phyloP scores from a whole-genome alignment of 2,113 vertebrate species.

The Oncorhynchus kisutch region DNA sequence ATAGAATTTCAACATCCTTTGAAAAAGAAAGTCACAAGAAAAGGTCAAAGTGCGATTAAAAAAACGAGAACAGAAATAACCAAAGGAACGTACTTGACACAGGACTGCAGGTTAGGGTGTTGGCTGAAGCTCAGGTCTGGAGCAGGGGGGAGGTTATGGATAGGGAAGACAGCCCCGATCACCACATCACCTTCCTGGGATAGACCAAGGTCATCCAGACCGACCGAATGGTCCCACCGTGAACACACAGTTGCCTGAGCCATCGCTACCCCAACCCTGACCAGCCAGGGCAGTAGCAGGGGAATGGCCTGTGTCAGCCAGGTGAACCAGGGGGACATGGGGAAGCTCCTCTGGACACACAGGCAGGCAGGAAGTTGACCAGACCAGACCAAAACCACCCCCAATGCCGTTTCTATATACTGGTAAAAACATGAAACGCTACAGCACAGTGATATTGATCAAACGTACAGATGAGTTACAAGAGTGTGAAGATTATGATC shows the following conservation, averaged over 20 bases:
- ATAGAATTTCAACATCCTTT: neutral
- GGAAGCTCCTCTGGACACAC: neutral
- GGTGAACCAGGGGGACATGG: neutral
- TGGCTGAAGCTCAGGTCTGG: conserved; percentile 38
- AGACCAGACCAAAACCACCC: neutral
- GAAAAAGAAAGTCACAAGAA: neutral
- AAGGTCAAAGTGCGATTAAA: neutral
- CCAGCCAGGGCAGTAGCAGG: neutral
- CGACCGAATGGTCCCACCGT: conserved; percentile 15
- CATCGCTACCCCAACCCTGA: neutral
- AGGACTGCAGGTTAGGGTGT: conserved; percentile 29
- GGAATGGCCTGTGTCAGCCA: neutral
- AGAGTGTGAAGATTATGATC: conserved; percentile 1
- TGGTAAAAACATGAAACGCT: neutral
- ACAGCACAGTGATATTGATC: neutral
- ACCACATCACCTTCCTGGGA: conserved; percentile 54
- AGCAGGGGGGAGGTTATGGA: conserved; percentile 30
- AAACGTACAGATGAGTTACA: neutral
- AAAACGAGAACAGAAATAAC: neutral
- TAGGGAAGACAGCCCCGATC: conserved; percentile 45
- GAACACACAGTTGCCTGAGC: conserved; percentile 20
- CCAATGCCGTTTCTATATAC: neutral
- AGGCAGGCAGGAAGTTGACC: neutral
- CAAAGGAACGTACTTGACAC: conserved; percentile 32
- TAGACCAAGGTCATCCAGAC: conserved; percentile 31